Evolutionary conservation across 2,888 invertebrate species (phyloP).

Genomic region (Sarcophaga rosellei): DNA sequence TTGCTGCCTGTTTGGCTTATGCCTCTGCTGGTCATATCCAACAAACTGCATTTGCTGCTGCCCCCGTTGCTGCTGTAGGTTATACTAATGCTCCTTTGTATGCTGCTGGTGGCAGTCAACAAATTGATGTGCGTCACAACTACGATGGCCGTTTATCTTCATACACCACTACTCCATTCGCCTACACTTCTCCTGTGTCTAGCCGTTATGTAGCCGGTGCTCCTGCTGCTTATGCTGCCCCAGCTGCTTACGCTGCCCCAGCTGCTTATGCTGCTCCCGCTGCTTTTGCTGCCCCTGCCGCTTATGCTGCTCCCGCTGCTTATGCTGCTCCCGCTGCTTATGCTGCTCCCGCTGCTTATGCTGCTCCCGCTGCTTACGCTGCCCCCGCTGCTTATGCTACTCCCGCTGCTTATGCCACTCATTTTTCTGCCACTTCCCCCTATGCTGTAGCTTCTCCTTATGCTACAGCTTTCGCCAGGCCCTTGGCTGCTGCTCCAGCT

Average conservation of each 20-base stretch:
- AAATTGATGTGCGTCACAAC: conserved; percentile 78
- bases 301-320: no score
- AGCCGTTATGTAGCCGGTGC: conserved; percentile 77
- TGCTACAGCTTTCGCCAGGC: conserved; percentile 72
- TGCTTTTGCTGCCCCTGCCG: conserved; percentile 43
- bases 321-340: background rate
- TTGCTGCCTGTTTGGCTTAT: conserved; percentile 74
- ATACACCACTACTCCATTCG: conserved; percentile 78
- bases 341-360: conserved; percentile 58
- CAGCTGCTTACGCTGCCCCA: conserved; percentile 62
- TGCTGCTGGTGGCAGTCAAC: conserved; percentile 77
- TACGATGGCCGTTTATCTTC: conserved; percentile 78
- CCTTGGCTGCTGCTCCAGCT: conserved; percentile 62
- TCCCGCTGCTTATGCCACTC: conserved; percentile 58
- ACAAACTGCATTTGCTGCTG: conserved; percentile 65
- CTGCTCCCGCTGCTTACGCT: conserved; percentile 67
- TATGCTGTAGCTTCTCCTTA: conserved; percentile 74
- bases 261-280: conserved; percentile 62
- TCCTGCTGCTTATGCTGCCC: conserved; percentile 64
- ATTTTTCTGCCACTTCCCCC: conserved; percentile 63
- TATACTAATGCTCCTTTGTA: conserved; percentile 82
- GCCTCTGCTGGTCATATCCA: conserved; percentile 72
- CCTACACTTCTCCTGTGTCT: conserved; percentile 74
- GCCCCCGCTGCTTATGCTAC: conserved; percentile 71
- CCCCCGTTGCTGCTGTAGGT: conserved; percentile 76